phyloP scores from a whole-genome alignment of 1,140 invertebrate species.

The Plutomurus gul region DNA sequence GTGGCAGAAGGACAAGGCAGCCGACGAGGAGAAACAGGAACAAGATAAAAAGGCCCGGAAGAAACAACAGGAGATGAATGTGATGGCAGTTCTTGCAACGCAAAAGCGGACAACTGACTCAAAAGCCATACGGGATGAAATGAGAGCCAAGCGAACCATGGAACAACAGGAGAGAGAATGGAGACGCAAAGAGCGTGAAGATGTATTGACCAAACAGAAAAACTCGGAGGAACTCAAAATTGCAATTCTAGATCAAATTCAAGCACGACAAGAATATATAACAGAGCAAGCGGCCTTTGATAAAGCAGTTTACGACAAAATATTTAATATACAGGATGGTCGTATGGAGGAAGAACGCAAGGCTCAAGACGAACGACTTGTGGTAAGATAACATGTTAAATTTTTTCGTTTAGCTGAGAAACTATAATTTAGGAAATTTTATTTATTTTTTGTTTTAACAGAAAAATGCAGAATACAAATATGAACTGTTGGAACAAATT shows the following conservation, averaged over 20 bases:
- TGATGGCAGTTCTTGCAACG: slow-evolving; percentile 9
- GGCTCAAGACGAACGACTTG: slow-evolving; percentile 32
- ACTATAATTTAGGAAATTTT: background rate
- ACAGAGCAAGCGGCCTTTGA: slow-evolving; percentile 48
- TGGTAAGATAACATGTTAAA: background rate
- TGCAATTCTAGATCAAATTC: slow-evolving; percentile 45
- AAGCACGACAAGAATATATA: slow-evolving; percentile 32
- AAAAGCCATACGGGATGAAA: slow-evolving; percentile 46
- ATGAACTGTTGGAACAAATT: slow-evolving; percentile 50
- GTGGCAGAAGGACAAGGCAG: slow-evolving; percentile 43
- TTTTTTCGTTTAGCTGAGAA: background rate
- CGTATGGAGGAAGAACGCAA: slow-evolving; percentile 41
- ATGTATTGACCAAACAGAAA: slow-evolving; percentile 19
- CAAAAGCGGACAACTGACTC: slow-evolving; percentile 41
- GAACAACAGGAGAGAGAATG: slow-evolving; percentile 51
- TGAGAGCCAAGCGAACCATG: slow-evolving; percentile 43
- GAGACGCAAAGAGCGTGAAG: slow-evolving; percentile 42
- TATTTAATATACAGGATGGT: slow-evolving; percentile 40
- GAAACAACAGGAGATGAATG: slow-evolving; percentile 35
- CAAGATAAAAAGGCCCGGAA: slow-evolving; percentile 19
- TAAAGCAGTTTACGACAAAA: slow-evolving; percentile 43
- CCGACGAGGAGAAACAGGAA: slow-evolving; percentile 40
- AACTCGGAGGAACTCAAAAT: slow-evolving; percentile 38
- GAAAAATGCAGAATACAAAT: slow-evolving; percentile 48
- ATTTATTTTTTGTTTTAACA: background rate